Conservation (phyloP, 2,888 invertebrate genomes). For the Heliconius aoede region DNA sequence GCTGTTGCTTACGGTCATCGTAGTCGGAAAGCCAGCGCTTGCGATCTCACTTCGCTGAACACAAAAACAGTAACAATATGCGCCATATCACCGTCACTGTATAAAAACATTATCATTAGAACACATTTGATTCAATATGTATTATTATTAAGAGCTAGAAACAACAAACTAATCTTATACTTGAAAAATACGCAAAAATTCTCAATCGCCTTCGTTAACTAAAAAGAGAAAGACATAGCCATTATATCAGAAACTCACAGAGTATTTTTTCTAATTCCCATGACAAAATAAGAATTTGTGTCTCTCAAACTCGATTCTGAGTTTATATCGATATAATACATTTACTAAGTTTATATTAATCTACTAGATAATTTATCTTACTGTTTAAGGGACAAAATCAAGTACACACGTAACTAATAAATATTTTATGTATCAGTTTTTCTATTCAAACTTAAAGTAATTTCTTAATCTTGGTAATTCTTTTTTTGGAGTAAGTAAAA, state of each 20-base stretch:
- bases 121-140: slow-evolving; percentile 54
- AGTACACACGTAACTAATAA: neutral
- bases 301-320: neutral
- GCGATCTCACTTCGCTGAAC: slow-evolving; percentile 66
- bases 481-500: neutral
- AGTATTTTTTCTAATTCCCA: slow-evolving; percentile 47
- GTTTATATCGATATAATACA: neutral
- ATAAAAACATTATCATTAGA: slow-evolving; percentile 53
- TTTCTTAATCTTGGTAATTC: neutral
- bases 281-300: neutral
- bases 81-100: slow-evolving; percentile 57
- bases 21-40: slow-evolving; percentile 70
- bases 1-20: slow-evolving; percentile 77
- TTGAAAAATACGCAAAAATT: slow-evolving; percentile 60
- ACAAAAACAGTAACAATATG: slow-evolving; percentile 67
- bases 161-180: slow-evolving; percentile 52
- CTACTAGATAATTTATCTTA: neutral
- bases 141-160: slow-evolving; percentile 45
- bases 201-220: slow-evolving; percentile 66
- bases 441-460: neutral
- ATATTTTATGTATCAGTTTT: neutral
- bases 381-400: neutral
- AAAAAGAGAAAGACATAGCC: slow-evolving; percentile 68
- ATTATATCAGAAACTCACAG: slow-evolving; percentile 51
- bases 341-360: neutral